Evolutionary conservation across 2,113 vertebrate genomes (phyloP), one percentile per base, ranked within the genome.

Genomic region (Tragelaphus buxtoni): DNA sequence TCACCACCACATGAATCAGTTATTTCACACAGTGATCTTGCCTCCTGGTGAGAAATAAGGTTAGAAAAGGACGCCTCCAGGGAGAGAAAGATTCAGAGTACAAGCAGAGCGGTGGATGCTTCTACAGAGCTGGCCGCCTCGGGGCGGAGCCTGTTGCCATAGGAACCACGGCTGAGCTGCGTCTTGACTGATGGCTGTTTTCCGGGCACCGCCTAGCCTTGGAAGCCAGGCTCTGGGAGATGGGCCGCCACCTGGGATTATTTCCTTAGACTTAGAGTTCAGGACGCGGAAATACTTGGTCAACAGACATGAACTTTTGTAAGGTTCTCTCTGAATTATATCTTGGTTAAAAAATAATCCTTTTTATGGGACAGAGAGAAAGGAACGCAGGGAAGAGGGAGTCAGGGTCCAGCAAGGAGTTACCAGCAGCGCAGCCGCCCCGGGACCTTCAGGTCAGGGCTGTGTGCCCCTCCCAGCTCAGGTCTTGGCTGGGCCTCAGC

Each of bases 61-160:
- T 39, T 76, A 56, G 65, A 49, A 60, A 95, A 74, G 35, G 26
- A 84, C 47, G 80, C 39, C 42, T 39, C 30, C 6, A 3, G 3
- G 14, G 76, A 9, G 24, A 4, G 65, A 26, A 32, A 51, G 32
- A 30, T 58, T 61, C n/a, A 1, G 2, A 35, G 22, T 53, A 2
- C 12, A 0, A 18, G 51, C 74, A 0, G 1, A 80, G 79, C 6
- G 2, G 5, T 0, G 32, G 20, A 1, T 3, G 0, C n/a, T 8
- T 51, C 87, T 4, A 3, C 1, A 16, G 0, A 30, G 26, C n/a
- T 9, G n/a, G 81, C 58, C 4, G 20, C 45, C 14, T 4, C 0
- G 24, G 87, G 97, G 88, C 26, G 92, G 92, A 1, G 88, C 88
- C 76, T 96, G 94, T 97, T 88, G 90, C 92, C 88, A 58, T 94